Evolutionary conservation across 2,797 vertebrate genomes (phyloP).

Genomic region (Aeoliscus strigatus): DNA sequence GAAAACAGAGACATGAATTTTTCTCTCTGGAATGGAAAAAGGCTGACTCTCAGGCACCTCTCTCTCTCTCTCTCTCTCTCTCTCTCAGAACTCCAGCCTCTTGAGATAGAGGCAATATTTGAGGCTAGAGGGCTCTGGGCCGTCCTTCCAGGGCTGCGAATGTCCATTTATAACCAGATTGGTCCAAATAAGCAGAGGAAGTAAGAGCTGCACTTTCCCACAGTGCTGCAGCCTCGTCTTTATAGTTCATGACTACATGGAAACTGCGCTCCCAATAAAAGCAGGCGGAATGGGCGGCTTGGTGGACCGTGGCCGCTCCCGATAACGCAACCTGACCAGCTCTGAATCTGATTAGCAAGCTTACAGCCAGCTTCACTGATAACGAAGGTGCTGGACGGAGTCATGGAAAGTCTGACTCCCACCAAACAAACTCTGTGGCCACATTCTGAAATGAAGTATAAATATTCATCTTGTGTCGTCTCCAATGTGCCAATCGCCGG

Average conservation of each 20-base stretch:
- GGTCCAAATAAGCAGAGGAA: conserved; percentile 73
- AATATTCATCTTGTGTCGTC: not conserved
- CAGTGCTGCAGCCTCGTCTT: conserved; percentile 65
- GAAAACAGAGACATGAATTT: conserved; percentile 42
- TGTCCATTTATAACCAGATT: conserved; percentile 75
- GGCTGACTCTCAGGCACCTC: conserved; percentile 60
- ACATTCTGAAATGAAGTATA: not conserved
- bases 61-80: conserved; percentile 58
- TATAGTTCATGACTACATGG: conserved; percentile 71
- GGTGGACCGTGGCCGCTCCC: conserved; percentile 65
- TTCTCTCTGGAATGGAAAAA: conserved; percentile 72
- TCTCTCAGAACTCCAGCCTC: conserved; percentile 63
- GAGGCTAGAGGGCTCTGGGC: conserved; percentile 55
- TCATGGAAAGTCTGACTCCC: conserved; percentile 39
- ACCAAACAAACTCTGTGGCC: conserved; percentile 5
- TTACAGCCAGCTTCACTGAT: conserved; percentile 59
- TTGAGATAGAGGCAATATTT: conserved; percentile 70
- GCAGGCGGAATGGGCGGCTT: conserved; percentile 57
- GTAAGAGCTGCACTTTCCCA: conserved; percentile 77
- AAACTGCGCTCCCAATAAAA: conserved; percentile 67
- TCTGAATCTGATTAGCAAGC: conserved; percentile 64
- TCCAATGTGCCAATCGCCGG: no score
- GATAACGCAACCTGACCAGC: conserved; percentile 63
- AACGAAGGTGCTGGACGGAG: conserved; percentile 29
- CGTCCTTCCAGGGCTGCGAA: conserved; percentile 58